Evolutionary conservation across 2,888 invertebrate species (phyloP).

Genomic region (Oligia fasciuncula): DNA sequence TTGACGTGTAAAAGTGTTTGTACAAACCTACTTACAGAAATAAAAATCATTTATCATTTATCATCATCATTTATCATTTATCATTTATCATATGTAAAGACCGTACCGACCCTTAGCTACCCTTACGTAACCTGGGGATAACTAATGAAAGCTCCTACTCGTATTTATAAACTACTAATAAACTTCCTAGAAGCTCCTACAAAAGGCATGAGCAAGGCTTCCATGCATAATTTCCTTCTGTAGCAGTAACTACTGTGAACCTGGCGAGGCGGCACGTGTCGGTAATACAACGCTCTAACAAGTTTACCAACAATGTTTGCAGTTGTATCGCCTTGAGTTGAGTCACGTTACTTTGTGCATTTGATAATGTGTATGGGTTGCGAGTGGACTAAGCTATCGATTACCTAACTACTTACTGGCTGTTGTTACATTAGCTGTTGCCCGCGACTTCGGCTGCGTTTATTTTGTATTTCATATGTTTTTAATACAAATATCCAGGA

Average conservation of each 20-base stretch:
- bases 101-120: neutral
- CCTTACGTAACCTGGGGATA: neutral
- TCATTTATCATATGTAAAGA: no score
- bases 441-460: neutral
- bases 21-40: no score
- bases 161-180: neutral
- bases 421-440: neutral
- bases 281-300: conserved; percentile 10
- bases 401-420: neutral
- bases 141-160: neutral
- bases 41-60: no score
- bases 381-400: neutral
- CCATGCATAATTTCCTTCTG: neutral
- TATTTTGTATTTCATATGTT: neutral
- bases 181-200: neutral
- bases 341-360: conserved; percentile 1
- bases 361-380: neutral
- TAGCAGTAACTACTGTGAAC: conserved; percentile 13
- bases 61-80: no score
- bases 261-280: conserved; percentile 38
- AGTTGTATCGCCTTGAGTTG: conserved; percentile 17
- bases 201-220: conserved; percentile 9
- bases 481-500: neutral
- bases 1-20: no score
- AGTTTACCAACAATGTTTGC: conserved; percentile 47